These are phyloP conservation scores for Oxycera nigricornis DNA, from an alignment of 2,888 invertebrate genomes.

Conservation along the genomic window DNA sequence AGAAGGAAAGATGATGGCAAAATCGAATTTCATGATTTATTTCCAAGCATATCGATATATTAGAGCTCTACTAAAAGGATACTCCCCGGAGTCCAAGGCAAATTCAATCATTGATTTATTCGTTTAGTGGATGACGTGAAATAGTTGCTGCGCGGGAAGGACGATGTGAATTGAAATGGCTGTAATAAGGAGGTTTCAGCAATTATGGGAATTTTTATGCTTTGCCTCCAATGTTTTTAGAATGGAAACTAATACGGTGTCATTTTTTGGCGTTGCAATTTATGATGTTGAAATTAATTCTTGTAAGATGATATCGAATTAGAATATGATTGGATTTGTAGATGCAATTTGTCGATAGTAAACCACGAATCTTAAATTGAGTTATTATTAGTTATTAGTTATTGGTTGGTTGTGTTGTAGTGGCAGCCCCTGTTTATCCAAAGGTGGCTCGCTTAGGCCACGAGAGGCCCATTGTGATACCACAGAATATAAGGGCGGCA, in stretches of 20 bases:
- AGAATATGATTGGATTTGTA: too few species aligned
- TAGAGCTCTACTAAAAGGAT: slow-evolving; percentile 29
- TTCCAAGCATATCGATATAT: slow-evolving; percentile 25
- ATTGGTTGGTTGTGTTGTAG: too few species aligned
- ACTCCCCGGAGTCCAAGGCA: slow-evolving; percentile 28
- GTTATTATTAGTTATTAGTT: too few species aligned
- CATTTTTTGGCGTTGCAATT: not conserved
- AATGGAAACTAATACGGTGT: slow-evolving; percentile 8
- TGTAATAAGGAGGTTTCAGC: not conserved
- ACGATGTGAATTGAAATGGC: not conserved
- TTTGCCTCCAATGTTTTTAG: not conserved
- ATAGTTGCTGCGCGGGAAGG: not conserved
- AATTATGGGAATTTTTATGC: not conserved
- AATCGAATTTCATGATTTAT: slow-evolving; percentile 41
- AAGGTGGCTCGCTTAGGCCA: too few species aligned
- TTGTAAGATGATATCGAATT: too few species aligned
- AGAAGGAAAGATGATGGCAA: slow-evolving; percentile 32
- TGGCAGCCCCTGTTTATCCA: too few species aligned
- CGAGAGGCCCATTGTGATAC: too few species aligned
- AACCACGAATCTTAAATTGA: too few species aligned
- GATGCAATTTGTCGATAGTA: too few species aligned
- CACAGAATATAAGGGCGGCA: too few species aligned
- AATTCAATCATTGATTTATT: slow-evolving; percentile 39
- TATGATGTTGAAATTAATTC: too few species aligned
- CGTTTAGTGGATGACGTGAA: slow-evolving; percentile 17